Conservation (phyloP, 2,797 vertebrate genomes). For the Sebastes hopkinsi region DNA sequence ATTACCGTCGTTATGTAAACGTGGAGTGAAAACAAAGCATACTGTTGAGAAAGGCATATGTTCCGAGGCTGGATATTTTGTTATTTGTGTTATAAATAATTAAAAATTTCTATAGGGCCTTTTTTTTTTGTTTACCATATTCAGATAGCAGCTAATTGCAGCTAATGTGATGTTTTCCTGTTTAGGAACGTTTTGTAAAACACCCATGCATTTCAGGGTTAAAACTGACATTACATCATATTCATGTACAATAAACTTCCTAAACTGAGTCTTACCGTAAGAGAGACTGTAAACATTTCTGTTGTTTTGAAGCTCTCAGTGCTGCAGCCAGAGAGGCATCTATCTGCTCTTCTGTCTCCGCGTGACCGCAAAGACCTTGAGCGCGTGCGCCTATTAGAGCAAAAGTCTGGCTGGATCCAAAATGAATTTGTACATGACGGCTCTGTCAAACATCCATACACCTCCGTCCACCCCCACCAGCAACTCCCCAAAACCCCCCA, state of each 20-base stretch:
- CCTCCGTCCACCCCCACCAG: conserved; percentile 38
- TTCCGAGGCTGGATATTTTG: not conserved
- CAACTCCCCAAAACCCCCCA: conserved; percentile 29
- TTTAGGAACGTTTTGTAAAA: not conserved
- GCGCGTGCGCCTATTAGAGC: conserved; percentile 59
- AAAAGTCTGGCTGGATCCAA: conserved; percentile 71
- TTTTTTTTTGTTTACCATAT: not conserved
- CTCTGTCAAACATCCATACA: conserved; percentile 73
- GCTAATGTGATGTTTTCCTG: not conserved
- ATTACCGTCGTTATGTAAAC: not conserved
- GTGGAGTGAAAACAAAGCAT: not conserved
- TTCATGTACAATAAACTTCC: conserved; percentile 10
- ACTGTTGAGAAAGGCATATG: not conserved
- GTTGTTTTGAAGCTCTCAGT: conserved; percentile 28
- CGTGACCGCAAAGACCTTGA: conserved; percentile 75
- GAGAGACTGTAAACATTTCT: conserved; percentile 4
- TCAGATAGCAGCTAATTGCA: not conserved
- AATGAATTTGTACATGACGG: conserved; percentile 79
- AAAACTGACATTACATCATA: conserved; percentile 1
- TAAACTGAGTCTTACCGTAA: not conserved
- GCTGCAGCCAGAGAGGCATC: conserved; percentile 19
- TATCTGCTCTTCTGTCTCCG: conserved; percentile 30
- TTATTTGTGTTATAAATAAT: not conserved
- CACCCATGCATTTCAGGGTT: not conserved
- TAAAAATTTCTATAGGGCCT: not conserved